Percentiles rank a stretch among this genome's conserved stretches.
Conservation (phyloP, 2,113 vertebrate genomes). For the Enhydra lutris region DNA sequence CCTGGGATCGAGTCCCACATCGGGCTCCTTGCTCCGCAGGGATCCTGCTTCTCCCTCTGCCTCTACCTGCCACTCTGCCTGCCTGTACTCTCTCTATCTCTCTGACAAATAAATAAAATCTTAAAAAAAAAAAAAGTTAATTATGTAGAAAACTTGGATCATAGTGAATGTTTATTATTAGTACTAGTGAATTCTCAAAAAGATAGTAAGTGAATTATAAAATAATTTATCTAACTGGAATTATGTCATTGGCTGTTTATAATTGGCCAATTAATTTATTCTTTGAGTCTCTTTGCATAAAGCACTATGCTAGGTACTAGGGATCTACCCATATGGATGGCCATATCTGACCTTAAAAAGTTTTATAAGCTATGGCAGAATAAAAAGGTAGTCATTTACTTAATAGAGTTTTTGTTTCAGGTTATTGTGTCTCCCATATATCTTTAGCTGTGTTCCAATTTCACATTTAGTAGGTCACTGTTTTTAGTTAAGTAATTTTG, state of each 20-base stretch:
- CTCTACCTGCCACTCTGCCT: too few relatives aligned
- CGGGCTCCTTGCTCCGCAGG: too few relatives aligned
- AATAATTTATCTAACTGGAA: neutral
- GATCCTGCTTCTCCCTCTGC: too few relatives aligned
- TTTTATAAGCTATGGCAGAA: neutral
- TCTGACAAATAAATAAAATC: too few relatives aligned
- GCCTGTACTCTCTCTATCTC: too few relatives aligned
- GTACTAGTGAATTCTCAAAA: neutral
- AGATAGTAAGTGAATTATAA: neutral
- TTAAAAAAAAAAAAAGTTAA: too few relatives aligned
- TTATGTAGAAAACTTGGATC: neutral
- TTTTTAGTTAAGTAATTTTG: neutral
- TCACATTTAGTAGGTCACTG: neutral
- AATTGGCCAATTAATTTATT: neutral
- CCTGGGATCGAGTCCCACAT: too few relatives aligned
- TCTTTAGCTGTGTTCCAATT: neutral
- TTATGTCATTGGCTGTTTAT: neutral
- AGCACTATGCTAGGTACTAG: neutral
- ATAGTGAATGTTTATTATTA: neutral
- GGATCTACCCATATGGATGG: neutral
- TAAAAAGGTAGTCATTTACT: neutral
- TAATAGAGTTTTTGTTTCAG: neutral
- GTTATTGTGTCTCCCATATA: neutral
- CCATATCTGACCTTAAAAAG: neutral
- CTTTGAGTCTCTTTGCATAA: neutral